Conservation (phyloP, 2,113 vertebrate species). For the Xenus cinereus region DNA sequence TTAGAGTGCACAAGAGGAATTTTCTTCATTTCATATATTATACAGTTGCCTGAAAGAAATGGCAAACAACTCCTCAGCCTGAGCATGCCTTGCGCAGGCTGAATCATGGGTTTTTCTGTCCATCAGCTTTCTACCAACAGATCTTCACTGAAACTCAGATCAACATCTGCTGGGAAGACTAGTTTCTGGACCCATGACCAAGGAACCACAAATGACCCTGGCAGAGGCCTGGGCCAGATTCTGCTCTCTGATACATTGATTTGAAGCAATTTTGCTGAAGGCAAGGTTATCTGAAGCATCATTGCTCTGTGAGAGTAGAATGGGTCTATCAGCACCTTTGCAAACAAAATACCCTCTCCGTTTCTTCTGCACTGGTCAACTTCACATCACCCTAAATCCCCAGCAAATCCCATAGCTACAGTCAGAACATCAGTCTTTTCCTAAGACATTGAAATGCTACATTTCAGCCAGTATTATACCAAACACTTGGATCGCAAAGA, state of each 20-base stretch:
- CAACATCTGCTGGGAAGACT: not conserved
- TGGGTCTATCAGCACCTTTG: not conserved
- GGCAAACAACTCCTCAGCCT: slow-evolving; percentile 22
- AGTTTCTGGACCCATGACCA: not conserved
- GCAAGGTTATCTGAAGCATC: not conserved
- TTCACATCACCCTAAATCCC: not conserved
- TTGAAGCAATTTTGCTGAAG: not conserved
- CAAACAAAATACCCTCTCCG: not conserved
- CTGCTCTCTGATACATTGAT: not conserved
- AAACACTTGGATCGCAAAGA: slow-evolving; percentile 20
- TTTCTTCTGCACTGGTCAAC: not conserved
- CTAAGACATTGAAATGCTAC: not conserved
- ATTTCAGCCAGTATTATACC: not conserved
- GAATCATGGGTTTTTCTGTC: not conserved
- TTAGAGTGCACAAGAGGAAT: slow-evolving; percentile 33
- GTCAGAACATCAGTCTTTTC: not conserved
- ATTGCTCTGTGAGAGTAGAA: not conserved
- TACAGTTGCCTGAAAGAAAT: slow-evolving; percentile 39
- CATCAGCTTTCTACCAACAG: not conserved
- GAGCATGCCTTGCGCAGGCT: not conserved
- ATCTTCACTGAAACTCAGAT: not conserved
- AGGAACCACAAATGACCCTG: not conserved
- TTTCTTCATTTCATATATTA: slow-evolving; percentile 44
- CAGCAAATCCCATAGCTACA: slow-evolving; percentile 18
- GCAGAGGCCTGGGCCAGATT: not conserved